phyloP scores from a whole-genome alignment of 2,888 invertebrate genomes.

The Caradrina kadenii region DNA sequence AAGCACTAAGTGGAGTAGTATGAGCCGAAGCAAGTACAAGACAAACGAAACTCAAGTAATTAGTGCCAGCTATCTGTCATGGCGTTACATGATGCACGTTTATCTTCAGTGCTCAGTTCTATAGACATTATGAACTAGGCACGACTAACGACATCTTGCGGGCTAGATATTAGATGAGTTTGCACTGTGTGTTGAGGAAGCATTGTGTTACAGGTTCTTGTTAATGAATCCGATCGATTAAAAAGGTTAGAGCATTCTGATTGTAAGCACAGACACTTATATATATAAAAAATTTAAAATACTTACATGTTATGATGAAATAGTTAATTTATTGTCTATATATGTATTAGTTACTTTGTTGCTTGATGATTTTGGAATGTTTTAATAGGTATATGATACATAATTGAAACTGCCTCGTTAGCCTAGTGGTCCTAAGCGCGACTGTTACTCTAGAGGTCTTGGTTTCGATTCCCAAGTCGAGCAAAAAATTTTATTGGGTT shows the following conservation, averaged over 20 bases:
- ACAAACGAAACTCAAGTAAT: constrained; percentile 63
- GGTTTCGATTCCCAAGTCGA: too few relatives aligned
- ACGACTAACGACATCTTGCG: constrained; percentile 41
- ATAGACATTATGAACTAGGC: constrained; percentile 50
- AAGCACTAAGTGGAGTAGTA: constrained; percentile 45
- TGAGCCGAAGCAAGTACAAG: constrained; percentile 47
- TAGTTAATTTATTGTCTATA: too few relatives aligned
- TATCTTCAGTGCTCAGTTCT: constrained; percentile 48
- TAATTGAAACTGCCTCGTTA: too few relatives aligned
- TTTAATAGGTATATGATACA: too few relatives aligned
- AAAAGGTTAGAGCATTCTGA: neutral
- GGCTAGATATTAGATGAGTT: constrained; percentile 24
- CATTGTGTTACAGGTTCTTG: neutral
- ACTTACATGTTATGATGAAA: too few relatives aligned
- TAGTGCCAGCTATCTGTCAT: constrained; percentile 56
- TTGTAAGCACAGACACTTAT: too few relatives aligned
- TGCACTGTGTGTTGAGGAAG: constrained; percentile 4
- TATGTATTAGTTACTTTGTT: too few relatives aligned
- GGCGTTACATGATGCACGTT: constrained; percentile 50
- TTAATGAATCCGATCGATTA: neutral
- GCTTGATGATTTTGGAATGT: too few relatives aligned
- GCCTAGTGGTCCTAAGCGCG: too few relatives aligned
- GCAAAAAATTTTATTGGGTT: too few relatives aligned
- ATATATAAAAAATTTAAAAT: too few relatives aligned
- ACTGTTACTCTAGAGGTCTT: too few relatives aligned